A percentile compares a stretch with the other conserved stretches of the same genome.
Conservation (phyloP, 2,888 invertebrate species). For the Parnassius mnemosyne region DNA sequence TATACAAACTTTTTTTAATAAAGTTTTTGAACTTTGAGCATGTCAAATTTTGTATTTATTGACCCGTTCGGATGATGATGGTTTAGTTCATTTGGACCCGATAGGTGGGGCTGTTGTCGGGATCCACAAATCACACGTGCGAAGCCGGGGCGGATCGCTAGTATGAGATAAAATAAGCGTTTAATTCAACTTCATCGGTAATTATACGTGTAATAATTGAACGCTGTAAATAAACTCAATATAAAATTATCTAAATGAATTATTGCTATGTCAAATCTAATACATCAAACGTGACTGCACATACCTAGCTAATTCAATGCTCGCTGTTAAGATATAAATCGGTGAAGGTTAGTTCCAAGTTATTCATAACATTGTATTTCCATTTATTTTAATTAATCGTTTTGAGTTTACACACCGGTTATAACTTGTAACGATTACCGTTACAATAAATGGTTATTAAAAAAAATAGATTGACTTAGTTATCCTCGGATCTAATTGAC, state of each 20-base stretch:
- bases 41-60: too few species aligned
- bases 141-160: too few species aligned
- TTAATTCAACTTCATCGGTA: conserved; percentile 6
- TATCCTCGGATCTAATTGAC: too few species aligned
- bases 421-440: too few species aligned
- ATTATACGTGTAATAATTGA: conserved; percentile 16
- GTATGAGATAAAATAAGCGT: conserved; percentile 3
- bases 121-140: too few species aligned
- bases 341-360: conserved; percentile 41
- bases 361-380: conserved; percentile 25
- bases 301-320: conserved; percentile 40
- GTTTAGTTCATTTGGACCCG: too few species aligned
- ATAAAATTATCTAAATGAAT: conserved; percentile 30
- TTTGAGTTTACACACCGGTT: conserved; percentile 2
- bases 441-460: too few species aligned
- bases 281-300: conserved; percentile 49
- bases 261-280: conserved; percentile 38
- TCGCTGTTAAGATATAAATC: conserved; percentile 39
- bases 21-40: too few species aligned
- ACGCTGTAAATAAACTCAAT: conserved; percentile 19
- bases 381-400: conserved; percentile 19
- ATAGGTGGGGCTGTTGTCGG: too few species aligned
- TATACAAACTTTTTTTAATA: too few species aligned
- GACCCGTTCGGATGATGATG: too few species aligned
- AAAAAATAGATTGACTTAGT: too few species aligned